Percentiles rank a stretch among this genome's conserved stretches.
Conservation (phyloP, 2,113 vertebrate genomes). For the Scopus umbretta region DNA sequence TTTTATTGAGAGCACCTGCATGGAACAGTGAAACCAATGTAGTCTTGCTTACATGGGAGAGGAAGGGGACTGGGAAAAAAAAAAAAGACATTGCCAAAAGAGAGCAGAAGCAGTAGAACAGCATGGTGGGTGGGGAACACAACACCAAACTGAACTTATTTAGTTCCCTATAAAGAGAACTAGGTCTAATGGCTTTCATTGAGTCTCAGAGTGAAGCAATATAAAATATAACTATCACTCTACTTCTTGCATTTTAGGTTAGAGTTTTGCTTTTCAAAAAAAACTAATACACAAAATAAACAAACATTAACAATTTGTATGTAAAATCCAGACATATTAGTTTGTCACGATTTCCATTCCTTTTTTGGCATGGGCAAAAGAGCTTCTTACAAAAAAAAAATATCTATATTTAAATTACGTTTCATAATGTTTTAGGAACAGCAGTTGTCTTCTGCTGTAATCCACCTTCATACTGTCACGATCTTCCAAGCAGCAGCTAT, state of each 20-base stretch:
- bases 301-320: not conserved
- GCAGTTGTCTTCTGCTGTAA: not conserved
- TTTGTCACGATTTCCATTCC: fast-evolving
- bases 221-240: not conserved
- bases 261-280: not conserved
- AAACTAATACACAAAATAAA: not conserved
- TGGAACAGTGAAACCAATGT: not conserved
- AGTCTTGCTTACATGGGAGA: not conserved
- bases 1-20: not conserved
- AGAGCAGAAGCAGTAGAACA: not conserved
- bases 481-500: not conserved
- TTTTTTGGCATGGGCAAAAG: not conserved
- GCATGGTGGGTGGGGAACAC: not conserved
- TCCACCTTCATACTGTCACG: not conserved
- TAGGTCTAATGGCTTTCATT: not conserved
- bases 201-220: not conserved
- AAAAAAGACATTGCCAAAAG: not conserved
- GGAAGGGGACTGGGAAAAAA: not conserved
- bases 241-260: not conserved
- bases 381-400: not conserved
- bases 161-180: not conserved
- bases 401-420: not conserved
- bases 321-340: not conserved
- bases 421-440: not conserved
- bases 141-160: not conserved